Evolutionary conservation across 1,140 invertebrate genomes (phyloP).

Genomic region (Trachymyrmex septentrionalis): DNA sequence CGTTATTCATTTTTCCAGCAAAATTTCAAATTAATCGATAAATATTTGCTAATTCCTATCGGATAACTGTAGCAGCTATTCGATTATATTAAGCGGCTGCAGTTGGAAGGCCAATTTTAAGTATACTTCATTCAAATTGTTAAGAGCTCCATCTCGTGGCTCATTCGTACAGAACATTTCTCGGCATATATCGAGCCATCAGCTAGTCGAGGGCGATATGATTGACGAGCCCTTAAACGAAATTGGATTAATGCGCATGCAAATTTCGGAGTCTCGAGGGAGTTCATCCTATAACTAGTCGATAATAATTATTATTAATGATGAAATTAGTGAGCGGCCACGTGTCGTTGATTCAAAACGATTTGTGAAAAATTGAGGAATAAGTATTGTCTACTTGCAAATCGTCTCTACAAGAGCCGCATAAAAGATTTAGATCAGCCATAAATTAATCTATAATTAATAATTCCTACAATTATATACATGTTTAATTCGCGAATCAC

Average conservation of each 20-base stretch:
- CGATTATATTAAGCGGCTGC: neutral
- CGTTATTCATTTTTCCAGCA: neutral
- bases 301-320: constrained; percentile 77
- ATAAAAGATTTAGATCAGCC: neutral
- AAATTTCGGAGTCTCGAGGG: constrained; percentile 69
- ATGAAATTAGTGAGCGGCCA: constrained; percentile 63
- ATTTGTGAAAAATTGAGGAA: neutral
- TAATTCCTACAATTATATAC: neutral
- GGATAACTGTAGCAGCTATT: neutral
- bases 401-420: neutral
- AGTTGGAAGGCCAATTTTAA: constrained; percentile 61
- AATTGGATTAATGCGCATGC: constrained; percentile 79
- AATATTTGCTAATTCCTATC: constrained; percentile 5
- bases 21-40: neutral
- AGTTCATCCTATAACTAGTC: constrained; percentile 39
- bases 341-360: constrained; percentile 14
- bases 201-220: constrained; percentile 67
- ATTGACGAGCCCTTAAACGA: constrained; percentile 80
- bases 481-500: neutral
- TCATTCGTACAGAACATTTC: constrained; percentile 69
- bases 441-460: constrained; percentile 21
- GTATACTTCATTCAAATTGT: constrained; percentile 68
- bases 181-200: constrained; percentile 42
- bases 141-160: constrained; percentile 53
- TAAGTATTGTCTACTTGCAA: neutral